phyloP scores from a whole-genome alignment of 2,113 vertebrate species.

The Cynocephalus volans region DNA sequence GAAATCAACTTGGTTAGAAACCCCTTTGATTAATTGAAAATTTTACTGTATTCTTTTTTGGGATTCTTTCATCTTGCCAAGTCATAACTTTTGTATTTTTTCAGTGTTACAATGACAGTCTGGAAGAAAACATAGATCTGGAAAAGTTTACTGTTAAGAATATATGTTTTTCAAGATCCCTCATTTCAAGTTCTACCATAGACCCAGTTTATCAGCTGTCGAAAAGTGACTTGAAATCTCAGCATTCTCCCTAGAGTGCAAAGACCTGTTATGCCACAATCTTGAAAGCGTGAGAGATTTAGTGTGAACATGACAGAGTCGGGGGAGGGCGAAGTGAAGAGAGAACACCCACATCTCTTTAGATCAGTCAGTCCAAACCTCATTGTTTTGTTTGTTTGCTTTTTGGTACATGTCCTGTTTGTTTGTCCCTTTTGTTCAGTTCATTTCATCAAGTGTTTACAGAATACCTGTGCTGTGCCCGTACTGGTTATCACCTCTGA shows the following conservation, averaged over 20 bases:
- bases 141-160: background rate
- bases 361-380: background rate
- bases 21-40: background rate
- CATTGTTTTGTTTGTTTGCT: background rate
- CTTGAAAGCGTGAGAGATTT: background rate
- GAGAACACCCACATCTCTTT: background rate
- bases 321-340: background rate
- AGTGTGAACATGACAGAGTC: background rate
- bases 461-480: constrained; percentile 46
- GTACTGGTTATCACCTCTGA: constrained; percentile 22
- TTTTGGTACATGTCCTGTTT: background rate
- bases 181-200: background rate
- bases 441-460: constrained; percentile 56
- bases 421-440: constrained; percentile 12
- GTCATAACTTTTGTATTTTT: background rate
- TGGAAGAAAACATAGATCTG: background rate
- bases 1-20: background rate
- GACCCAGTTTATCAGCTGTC: background rate
- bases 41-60: background rate
- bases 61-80: background rate
- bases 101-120: background rate
- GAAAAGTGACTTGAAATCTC: background rate
- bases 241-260: background rate
- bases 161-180: constrained; percentile 1
- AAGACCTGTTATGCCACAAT: background rate